phyloP scores from a whole-genome alignment of 2,113 vertebrate species.

The Vombatus ursinus region DNA sequence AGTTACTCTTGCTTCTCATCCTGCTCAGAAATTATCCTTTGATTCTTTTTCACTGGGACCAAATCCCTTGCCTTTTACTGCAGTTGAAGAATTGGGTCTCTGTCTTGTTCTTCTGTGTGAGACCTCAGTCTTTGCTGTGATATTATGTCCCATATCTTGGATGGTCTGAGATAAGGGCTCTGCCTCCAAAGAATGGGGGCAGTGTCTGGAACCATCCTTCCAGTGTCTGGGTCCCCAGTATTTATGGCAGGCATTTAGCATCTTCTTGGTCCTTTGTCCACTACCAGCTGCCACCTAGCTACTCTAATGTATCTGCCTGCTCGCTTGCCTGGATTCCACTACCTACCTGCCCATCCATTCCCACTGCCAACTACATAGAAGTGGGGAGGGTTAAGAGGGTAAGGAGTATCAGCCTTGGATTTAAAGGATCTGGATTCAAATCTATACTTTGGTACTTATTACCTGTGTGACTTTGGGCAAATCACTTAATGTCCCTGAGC shows the following conservation, averaged over 20 bases:
- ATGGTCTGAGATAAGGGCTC: not conserved
- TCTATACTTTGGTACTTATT: not conserved
- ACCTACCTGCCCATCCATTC: not conserved
- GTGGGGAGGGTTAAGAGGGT: not conserved
- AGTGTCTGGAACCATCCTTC: not conserved
- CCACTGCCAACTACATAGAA: not conserved
- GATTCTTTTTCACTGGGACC: not conserved
- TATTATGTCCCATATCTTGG: not conserved
- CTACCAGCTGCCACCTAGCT: not conserved
- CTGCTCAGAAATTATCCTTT: not conserved
- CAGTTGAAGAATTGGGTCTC: not conserved
- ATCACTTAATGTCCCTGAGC: not conserved
- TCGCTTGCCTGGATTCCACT: not conserved
- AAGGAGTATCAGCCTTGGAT: not conserved
- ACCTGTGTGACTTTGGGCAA: not conserved
- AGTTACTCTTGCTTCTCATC: not conserved
- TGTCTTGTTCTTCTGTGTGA: not conserved
- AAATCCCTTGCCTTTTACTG: not conserved
- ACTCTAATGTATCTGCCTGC: not conserved
- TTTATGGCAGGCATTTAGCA: not conserved
- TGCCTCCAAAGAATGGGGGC: not conserved
- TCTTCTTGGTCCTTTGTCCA: not conserved
- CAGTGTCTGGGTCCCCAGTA: not conserved
- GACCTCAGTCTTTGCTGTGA: not conserved
- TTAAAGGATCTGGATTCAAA: not conserved